phyloP scores from a whole-genome alignment of 2,888 invertebrate species.

The Torymus auratus region DNA sequence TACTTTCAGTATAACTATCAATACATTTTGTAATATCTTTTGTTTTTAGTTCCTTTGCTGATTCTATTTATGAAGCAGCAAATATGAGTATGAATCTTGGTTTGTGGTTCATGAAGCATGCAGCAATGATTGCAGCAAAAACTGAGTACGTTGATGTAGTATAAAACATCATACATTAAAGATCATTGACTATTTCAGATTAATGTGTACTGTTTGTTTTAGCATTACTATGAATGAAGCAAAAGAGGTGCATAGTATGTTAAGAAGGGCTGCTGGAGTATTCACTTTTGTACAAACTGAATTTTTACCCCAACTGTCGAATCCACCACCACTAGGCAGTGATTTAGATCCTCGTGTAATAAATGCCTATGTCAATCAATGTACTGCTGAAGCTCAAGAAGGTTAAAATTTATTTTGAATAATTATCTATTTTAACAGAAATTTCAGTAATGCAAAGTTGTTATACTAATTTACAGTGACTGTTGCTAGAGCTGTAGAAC shows the following conservation, averaged over 20 bases:
- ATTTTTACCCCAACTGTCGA: constrained; percentile 72
- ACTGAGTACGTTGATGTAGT: constrained; percentile 68
- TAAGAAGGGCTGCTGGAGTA: constrained; percentile 81
- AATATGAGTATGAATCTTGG: constrained; percentile 80
- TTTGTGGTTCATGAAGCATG: constrained; percentile 83
- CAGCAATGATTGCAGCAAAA: constrained; percentile 79
- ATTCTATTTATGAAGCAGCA: constrained; percentile 80
- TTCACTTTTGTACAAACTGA: constrained; percentile 79
- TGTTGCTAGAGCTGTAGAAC: constrained; percentile 81
- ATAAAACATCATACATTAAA: neutral
- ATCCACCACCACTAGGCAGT: constrained; percentile 75
- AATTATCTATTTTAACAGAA: neutral
- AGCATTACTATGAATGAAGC: constrained; percentile 80
- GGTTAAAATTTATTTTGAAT: constrained; percentile 64
- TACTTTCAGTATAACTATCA: neutral
- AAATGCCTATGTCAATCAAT: constrained; percentile 81
- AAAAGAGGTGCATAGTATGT: constrained; percentile 81
- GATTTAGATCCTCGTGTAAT: constrained; percentile 80
- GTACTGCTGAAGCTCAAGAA: constrained; percentile 83
- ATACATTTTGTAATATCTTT: constrained; percentile 21
- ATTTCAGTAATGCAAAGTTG: constrained; percentile 15
- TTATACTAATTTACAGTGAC: constrained; percentile 75
- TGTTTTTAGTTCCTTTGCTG: constrained; percentile 71
- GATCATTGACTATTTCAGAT: neutral
- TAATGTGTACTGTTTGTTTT: constrained; percentile 35